A percentile compares a stretch with the other conserved stretches of the same genome.
These are phyloP conservation scores for Melanotaenia boesemani DNA, from an alignment of 2,797 vertebrate species.

Conservation along the genomic window DNA sequence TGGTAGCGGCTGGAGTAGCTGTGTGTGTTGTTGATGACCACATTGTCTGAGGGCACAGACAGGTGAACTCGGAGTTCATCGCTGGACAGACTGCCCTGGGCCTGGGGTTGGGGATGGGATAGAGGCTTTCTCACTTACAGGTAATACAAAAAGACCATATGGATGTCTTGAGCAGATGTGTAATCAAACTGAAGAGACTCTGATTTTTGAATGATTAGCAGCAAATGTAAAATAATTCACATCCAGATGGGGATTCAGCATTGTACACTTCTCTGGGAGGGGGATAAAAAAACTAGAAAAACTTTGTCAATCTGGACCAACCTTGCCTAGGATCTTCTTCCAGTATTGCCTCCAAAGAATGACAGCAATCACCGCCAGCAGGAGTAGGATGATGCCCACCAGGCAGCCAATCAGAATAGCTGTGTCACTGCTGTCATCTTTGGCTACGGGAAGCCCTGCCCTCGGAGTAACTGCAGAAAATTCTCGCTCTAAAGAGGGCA, in stretches of 20 bases:
- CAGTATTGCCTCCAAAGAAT: slow-evolving; percentile 96
- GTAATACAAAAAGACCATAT: slow-evolving; percentile 10
- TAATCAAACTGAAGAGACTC: slow-evolving; percentile 23
- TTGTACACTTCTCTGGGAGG: not conserved
- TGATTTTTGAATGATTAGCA: slow-evolving; percentile 47
- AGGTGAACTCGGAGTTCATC: slow-evolving; percentile 93
- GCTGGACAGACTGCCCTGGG: slow-evolving; percentile 88
- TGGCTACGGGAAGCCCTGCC: slow-evolving; percentile 86
- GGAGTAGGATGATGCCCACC: slow-evolving; percentile 93
- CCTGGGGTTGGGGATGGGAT: slow-evolving; percentile 70
- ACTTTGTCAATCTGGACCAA: slow-evolving; percentile 55
- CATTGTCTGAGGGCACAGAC: slow-evolving; percentile 90
- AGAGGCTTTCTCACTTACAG: slow-evolving; percentile 3
- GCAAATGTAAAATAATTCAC: slow-evolving; percentile 34
- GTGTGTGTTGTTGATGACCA: slow-evolving; percentile 95
- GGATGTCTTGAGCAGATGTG: slow-evolving; percentile 35
- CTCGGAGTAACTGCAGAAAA: slow-evolving; percentile 80
- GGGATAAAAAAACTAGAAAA: not conserved
- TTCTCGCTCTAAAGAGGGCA: slow-evolving; percentile 60
- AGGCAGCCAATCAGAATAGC: slow-evolving; percentile 94
- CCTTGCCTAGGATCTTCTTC: slow-evolving; percentile 94
- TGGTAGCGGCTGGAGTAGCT: slow-evolving; percentile 90
- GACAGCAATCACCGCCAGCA: slow-evolving; percentile 91
- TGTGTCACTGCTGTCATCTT: slow-evolving; percentile 90
- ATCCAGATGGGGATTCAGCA: slow-evolving; percentile 44